Base-by-base conservation (phyloP, 2,888 invertebrate genomes). In the Xestia sexstrigata region DNA sequence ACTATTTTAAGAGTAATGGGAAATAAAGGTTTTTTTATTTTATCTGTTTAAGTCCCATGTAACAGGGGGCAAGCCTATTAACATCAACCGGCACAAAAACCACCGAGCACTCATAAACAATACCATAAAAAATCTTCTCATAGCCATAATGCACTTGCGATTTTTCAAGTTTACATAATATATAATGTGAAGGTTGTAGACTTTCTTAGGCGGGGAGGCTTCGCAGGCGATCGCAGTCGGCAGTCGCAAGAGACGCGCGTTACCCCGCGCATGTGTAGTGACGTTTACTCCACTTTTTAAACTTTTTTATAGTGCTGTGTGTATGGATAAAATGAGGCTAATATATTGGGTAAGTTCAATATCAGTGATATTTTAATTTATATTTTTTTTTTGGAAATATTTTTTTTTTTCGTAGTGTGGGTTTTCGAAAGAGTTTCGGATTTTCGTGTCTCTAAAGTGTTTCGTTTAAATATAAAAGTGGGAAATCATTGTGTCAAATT, bases 281-380 rank as follows among this genome's bases (percentile, higher is more conserved):
- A 88, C 90, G 89, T 87, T 88, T 83, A 63, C 88, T 69, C 73
- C 65, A 82, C 70, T 63, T 85, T 79, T 90, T 92, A 92, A 92
- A 92, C 90, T 90, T 91, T 92, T 91, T 91, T 91, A 87, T 89
- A 93, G 95, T 95, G 95, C 89, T 92, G 95, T 95, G 94, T 88
- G 94, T 88, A 92, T 93, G 96, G 96, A 95, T 96, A 96, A 93
- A 91, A 96, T 96, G 96, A 94, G 96, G 94, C 95, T 95, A 84
- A 91, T 93, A 91, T 95, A 94, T 95, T 96, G 95, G 96, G 96
- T 96, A 92, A 92, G 96, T 93, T 90, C 45, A 35, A 84, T 89
- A 76, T 70, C 35, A 55, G 78, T 85, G 71, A 45, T 45, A 39
- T 49, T 69, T 73, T 15, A 55, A 23, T 0, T 0, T 42, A 7